Conservation (phyloP, 2,888 invertebrate species). For the Exocentrus adspersus region DNA sequence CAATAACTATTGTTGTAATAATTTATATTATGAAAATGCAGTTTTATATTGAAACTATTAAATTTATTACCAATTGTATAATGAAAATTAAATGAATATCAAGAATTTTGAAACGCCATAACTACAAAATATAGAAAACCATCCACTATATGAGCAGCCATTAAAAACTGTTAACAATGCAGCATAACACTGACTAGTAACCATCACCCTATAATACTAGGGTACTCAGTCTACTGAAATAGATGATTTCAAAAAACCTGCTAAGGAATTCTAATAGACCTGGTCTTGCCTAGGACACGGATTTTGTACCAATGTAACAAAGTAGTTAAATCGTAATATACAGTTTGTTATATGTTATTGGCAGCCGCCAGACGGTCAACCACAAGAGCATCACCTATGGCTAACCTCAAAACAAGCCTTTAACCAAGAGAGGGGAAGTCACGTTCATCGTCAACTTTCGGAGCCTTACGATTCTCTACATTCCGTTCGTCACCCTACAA, state of each 20-base stretch:
- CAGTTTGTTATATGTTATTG: conserved; percentile 45
- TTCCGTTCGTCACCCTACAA: conserved; percentile 53
- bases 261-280: conserved; percentile 46
- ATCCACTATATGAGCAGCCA: conserved; percentile 50
- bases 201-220: conserved; percentile 50
- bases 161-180: conserved; percentile 52
- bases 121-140: conserved; percentile 21
- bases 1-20: too few species aligned
- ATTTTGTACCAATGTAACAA: conserved; percentile 59
- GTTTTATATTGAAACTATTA: too few species aligned
- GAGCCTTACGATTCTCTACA: conserved; percentile 65
- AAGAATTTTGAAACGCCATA: conserved; percentile 24
- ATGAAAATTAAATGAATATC: conserved; percentile 26
- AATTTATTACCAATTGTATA: too few species aligned
- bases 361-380: conserved; percentile 38
- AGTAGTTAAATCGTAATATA: conserved; percentile 55
- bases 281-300: conserved; percentile 53
- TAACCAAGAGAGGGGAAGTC: conserved; percentile 95
- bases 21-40: too few species aligned
- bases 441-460: conserved; percentile 94
- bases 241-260: conserved; percentile 46
- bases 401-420: conserved; percentile 47
- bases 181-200: conserved; percentile 62
- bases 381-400: conserved; percentile 37
- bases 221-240: conserved; percentile 58